These are phyloP conservation scores for Prunella fulvescens DNA, from an alignment of 2,113 vertebrate genomes.

Conservation along the genomic window DNA sequence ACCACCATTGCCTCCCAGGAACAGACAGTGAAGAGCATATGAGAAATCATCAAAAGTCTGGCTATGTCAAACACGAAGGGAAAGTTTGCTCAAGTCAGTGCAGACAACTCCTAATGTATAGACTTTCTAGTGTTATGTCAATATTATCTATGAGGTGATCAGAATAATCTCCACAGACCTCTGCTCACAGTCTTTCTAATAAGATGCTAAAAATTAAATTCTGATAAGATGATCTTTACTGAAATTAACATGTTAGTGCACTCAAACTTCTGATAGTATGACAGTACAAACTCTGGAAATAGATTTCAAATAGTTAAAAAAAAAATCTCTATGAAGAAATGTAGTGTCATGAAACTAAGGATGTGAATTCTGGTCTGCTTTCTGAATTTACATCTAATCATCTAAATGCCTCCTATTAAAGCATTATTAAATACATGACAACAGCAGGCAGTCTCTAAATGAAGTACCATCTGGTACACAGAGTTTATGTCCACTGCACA, in stretches of 20 bases:
- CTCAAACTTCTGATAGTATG: background rate
- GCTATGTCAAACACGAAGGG: background rate
- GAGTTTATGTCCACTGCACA: background rate
- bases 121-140: background rate
- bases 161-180: background rate
- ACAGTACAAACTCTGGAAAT: background rate
- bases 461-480: background rate
- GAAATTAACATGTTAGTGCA: background rate
- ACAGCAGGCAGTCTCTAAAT: background rate
- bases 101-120: background rate
- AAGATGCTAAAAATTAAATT: background rate
- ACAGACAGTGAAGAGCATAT: background rate
- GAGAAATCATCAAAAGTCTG: background rate
- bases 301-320: background rate
- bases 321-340: background rate
- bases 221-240: background rate
- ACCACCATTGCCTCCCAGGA: background rate
- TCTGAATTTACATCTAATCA: background rate
- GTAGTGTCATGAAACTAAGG: background rate
- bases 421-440: background rate
- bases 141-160: background rate
- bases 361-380: background rate
- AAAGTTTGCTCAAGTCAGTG: background rate
- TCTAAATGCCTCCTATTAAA: background rate
- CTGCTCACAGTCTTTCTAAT: background rate